Conservation (phyloP, 2,797 vertebrate genomes). For the Neosalanx taihuensis region DNA sequence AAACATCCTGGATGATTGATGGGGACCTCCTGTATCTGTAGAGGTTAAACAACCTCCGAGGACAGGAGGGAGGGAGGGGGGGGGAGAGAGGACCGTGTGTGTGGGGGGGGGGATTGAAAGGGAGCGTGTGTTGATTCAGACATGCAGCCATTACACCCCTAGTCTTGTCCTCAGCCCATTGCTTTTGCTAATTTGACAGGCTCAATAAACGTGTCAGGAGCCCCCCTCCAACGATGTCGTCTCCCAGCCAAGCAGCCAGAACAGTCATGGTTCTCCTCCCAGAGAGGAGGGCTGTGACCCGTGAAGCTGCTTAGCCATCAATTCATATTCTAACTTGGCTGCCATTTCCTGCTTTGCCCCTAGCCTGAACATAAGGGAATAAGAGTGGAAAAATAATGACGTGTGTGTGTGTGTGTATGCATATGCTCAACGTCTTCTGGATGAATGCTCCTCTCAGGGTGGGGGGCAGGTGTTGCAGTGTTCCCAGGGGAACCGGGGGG, state of each 20-base stretch:
- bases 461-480: constrained; percentile 67
- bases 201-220: constrained; percentile 70
- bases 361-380: neutral
- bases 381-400: neutral
- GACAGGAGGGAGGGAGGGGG: neutral
- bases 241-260: constrained; percentile 68
- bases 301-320: constrained; percentile 51
- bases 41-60: constrained; percentile 30
- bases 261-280: constrained; percentile 50
- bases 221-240: constrained; percentile 63
- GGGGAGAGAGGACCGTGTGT: constrained; percentile 3
- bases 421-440: constrained; percentile 64
- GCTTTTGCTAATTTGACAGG: constrained; percentile 75
- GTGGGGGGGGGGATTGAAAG: neutral
- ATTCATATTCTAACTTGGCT: constrained; percentile 29
- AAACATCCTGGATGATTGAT: constrained; percentile 50
- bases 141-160: constrained; percentile 30
- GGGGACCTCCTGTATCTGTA: constrained; percentile 39
- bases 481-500: constrained; percentile 50
- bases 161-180: constrained; percentile 55
- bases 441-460: constrained; percentile 54
- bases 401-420: constrained; percentile 43
- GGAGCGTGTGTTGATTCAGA: constrained; percentile 12
- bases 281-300: constrained; percentile 63
- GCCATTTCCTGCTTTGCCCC: constrained; percentile 6